phyloP scores from a whole-genome alignment of 2,113 vertebrate species.

The Nibea albiflora region DNA sequence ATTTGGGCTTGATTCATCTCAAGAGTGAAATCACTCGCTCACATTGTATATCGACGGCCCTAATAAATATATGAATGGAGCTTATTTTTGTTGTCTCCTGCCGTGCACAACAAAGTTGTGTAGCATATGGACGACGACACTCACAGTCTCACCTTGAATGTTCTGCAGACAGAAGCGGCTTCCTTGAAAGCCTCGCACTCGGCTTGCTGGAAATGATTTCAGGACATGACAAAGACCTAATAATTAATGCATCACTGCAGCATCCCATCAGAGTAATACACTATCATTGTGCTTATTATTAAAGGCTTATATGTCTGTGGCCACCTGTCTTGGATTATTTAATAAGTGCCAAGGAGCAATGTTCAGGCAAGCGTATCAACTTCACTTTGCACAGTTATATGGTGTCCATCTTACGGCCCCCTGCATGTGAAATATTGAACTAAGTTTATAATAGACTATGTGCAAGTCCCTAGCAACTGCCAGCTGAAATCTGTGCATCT shows the following conservation, averaged over 20 bases:
- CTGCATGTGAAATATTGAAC: conserved; percentile 67
- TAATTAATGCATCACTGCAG: conserved; percentile 78
- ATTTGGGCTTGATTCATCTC: conserved; percentile 57
- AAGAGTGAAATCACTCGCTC: conserved; percentile 40
- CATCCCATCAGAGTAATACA: conserved; percentile 74
- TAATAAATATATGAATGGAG: conserved; percentile 47
- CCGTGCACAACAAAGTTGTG: conserved; percentile 17
- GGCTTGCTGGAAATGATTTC: conserved; percentile 56
- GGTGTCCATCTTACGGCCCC: conserved; percentile 52
- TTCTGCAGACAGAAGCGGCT: conserved; percentile 13
- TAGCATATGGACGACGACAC: conserved; percentile 40
- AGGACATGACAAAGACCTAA: conserved; percentile 58
- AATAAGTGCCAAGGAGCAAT: conserved; percentile 59
- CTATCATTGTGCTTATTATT: conserved; percentile 78
- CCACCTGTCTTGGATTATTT: conserved; percentile 78
- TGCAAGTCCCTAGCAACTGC: conserved; percentile 43
- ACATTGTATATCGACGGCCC: conserved; percentile 22
- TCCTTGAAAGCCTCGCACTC: conserved; percentile 65
- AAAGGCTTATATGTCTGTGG: conserved; percentile 81
- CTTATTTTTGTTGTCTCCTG: conserved; percentile 19
- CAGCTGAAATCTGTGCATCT: conserved; percentile 64
- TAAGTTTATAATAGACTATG: conserved; percentile 45
- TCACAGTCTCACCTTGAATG: conserved; percentile 30
- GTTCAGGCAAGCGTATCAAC: conserved; percentile 55
- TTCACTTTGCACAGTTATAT: conserved; percentile 51